Percentiles rank a stretch among this genome's conserved stretches.
Conservation (phyloP, 35 echinoderm and acorn worm species). For the Chiridota heheva region DNA sequence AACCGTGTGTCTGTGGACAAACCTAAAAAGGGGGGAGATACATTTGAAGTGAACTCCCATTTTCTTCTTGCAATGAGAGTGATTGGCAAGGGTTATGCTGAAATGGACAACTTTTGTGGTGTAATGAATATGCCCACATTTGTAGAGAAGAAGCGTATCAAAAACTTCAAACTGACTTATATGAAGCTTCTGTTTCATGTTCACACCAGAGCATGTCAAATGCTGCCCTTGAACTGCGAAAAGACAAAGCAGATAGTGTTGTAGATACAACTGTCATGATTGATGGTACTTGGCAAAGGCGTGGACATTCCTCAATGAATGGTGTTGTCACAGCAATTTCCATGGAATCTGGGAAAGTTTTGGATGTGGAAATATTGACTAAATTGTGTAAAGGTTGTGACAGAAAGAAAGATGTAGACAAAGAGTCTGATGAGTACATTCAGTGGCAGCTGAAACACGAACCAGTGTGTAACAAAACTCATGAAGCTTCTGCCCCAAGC, state of each 20-base stretch:
- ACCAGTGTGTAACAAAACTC: neutral
- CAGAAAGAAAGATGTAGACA: neutral
- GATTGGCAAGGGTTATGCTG: constrained; percentile 28
- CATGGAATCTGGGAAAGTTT: constrained; percentile 21
- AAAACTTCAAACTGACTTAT: neutral
- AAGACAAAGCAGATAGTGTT: neutral
- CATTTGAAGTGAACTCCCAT: constrained; percentile 32
- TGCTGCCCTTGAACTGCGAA: neutral
- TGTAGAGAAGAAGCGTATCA: constrained; percentile 24
- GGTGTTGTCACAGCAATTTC: constrained; percentile 35
- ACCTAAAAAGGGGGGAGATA: neutral
- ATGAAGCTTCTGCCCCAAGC: constrained; percentile 6
- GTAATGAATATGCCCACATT: constrained; percentile 15
- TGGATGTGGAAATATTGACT: constrained; percentile 11
- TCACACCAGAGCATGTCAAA: neutral
- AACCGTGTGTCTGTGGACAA: no score
- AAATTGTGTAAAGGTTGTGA: neutral
- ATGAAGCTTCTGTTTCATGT: neutral
- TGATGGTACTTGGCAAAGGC: constrained; percentile 43
- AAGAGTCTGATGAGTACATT: neutral
- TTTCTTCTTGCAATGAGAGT: constrained; percentile 21
- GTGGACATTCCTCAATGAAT: constrained; percentile 45
- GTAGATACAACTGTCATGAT: constrained; percentile 31
- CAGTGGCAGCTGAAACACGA: neutral
- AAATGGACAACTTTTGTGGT: constrained; percentile 25